These are phyloP conservation scores for Nomada fucata DNA, from an alignment of 2,888 invertebrate species.

Conservation along the genomic window DNA sequence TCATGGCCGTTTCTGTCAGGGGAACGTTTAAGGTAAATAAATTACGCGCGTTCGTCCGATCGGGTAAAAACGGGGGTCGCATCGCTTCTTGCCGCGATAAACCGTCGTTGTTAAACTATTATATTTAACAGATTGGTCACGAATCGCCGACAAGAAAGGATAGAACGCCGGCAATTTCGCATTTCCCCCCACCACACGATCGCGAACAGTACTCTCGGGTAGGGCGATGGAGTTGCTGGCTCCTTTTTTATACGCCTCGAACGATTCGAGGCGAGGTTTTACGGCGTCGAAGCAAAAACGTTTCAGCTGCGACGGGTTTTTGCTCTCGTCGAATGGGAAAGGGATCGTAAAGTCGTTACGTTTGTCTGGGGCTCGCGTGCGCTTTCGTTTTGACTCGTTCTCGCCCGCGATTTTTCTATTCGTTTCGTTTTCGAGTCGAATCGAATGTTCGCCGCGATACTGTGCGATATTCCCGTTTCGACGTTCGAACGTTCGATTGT, in stretches of 20 bases:
- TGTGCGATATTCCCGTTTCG: neutral
- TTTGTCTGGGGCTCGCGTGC: neutral
- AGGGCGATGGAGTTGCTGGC: no score
- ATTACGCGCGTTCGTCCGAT: neutral
- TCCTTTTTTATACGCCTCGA: neutral
- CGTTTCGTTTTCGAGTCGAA: no score
- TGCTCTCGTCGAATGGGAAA: neutral
- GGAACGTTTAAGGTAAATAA: constrained; percentile 42
- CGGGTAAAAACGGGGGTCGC: constrained; percentile 28
- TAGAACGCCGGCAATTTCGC: no score
- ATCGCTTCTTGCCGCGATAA: neutral
- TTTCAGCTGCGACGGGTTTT: neutral
- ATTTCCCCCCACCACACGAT: no score
- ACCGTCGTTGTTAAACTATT: neutral
- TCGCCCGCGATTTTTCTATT: neutral
- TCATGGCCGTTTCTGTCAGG: constrained; percentile 40
- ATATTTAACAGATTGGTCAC: constrained; percentile 33
- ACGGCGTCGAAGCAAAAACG: neutral
- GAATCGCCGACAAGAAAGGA: neutral
- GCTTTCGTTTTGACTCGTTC: constrained; percentile 5
- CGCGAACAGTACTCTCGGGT: no score
- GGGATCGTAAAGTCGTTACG: neutral
- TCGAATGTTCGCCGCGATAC: neutral
- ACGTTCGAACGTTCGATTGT: constrained; percentile 23
- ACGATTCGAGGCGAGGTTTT: neutral